Percentiles rank a stretch among this genome's conserved stretches.
These are phyloP conservation scores for Phytoseiulus persimilis DNA, from an alignment of 2,888 invertebrate species.

Conservation along the genomic window DNA sequence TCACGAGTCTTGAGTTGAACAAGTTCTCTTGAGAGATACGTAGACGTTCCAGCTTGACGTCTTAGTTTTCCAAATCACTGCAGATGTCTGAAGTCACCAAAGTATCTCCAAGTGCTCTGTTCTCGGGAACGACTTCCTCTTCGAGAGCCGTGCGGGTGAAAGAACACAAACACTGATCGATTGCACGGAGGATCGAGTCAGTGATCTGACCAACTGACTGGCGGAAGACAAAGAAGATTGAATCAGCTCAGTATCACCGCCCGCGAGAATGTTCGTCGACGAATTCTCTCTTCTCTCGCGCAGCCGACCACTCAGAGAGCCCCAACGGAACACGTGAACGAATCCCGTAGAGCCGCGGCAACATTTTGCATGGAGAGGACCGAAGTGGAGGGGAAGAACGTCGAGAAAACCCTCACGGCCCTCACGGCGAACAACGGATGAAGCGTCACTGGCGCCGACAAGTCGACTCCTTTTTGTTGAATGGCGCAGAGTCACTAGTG, in stretches of 20 bases:
- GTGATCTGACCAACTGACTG: not conserved
- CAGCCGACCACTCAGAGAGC: not conserved
- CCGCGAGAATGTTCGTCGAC: not conserved
- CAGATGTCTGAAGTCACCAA: not conserved
- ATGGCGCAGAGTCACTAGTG: not conserved
- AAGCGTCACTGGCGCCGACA: not conserved
- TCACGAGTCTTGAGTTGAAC: slow-evolving; percentile 17
- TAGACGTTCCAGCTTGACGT: slow-evolving; percentile 24
- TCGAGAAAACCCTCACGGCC: slow-evolving; percentile 5
- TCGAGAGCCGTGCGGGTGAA: not conserved
- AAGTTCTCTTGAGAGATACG: not conserved
- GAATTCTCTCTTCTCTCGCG: not conserved
- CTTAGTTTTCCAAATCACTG: not conserved
- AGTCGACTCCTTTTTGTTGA: not conserved
- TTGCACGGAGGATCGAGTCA: not conserved
- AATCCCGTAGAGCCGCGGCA: not conserved
- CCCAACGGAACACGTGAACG: slow-evolving; percentile 5
- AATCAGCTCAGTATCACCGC: not conserved
- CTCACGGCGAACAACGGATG: not conserved
- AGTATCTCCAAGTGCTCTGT: not conserved
- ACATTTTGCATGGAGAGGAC: not conserved
- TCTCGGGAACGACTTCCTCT: not conserved
- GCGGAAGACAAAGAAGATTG: not conserved
- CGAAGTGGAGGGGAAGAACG: not conserved
- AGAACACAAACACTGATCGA: not conserved